These are phyloP conservation scores for Leucozona laternaria DNA, from an alignment of 2,888 invertebrate genomes.

Conservation along the genomic window DNA sequence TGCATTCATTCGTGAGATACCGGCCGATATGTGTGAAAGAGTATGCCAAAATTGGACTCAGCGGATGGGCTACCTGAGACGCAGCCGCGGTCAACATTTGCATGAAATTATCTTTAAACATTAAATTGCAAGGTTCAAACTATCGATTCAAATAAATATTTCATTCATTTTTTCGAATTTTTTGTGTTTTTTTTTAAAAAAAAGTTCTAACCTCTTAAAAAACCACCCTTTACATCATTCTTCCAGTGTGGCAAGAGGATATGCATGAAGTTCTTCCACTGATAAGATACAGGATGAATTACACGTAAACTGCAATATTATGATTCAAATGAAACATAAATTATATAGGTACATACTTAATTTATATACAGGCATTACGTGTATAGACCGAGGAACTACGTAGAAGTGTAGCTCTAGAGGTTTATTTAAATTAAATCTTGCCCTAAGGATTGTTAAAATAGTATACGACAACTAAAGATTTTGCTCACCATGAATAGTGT, in stretches of 20 bases:
- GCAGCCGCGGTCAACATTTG: too few species aligned
- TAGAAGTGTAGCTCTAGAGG: constrained; percentile 61
- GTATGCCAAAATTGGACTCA: too few species aligned
- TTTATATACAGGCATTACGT: constrained; percentile 78
- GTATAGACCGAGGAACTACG: constrained; percentile 80
- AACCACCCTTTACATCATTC: too few species aligned
- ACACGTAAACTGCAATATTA: constrained; percentile 78
- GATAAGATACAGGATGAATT: constrained; percentile 92
- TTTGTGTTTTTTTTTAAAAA: too few species aligned
- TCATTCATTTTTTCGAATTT: too few species aligned
- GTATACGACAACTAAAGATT: constrained; percentile 55
- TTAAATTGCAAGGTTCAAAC: too few species aligned
- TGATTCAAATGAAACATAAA: neutral
- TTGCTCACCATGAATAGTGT: constrained; percentile 50
- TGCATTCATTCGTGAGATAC: too few species aligned
- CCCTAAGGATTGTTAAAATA: constrained; percentile 57
- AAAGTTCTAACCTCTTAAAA: too few species aligned
- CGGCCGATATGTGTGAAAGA: too few species aligned
- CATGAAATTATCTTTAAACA: too few species aligned
- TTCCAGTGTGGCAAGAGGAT: constrained; percentile 97
- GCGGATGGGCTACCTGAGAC: too few species aligned
- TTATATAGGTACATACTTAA: neutral
- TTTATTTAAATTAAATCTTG: constrained; percentile 38
- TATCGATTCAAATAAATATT: too few species aligned
- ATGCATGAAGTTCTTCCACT: constrained; percentile 96